Percentiles rank a stretch among this genome's conserved stretches.
Evolutionary conservation across 2,888 invertebrate genomes (phyloP).

Genomic region (Pemphredon lugubris): DNA sequence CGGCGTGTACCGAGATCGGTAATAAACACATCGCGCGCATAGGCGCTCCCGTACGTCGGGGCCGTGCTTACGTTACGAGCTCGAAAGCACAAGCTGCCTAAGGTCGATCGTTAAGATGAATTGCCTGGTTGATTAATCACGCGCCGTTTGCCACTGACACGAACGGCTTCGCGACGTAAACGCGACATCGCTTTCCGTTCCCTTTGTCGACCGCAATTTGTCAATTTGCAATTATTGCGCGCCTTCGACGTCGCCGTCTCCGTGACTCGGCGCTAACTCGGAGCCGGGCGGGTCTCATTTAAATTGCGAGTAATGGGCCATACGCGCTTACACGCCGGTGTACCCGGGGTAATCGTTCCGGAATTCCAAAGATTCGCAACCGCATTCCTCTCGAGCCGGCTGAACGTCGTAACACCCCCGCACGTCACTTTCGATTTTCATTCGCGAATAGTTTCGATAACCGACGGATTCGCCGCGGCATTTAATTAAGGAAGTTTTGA

Average conservation of each 20-base stretch:
- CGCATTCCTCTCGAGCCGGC: neutral
- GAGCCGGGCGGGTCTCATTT: too few relatives aligned
- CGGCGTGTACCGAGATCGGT: constrained; percentile 23
- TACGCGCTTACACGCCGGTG: neutral
- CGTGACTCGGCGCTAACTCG: too few relatives aligned
- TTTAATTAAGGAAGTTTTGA: constrained; percentile 1
- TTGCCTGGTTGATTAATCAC: constrained; percentile 71
- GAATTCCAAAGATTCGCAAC: neutral
- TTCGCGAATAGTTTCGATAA: neutral
- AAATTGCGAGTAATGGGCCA: neutral
- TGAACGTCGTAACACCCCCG: neutral
- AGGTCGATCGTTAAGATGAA: constrained; percentile 72
- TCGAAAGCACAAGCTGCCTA: constrained; percentile 61
- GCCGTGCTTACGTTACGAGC: constrained; percentile 41
- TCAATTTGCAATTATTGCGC: constrained; percentile 48
- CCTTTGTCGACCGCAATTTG: constrained; percentile 43
- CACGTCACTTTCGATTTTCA: too few relatives aligned
- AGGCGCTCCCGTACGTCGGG: constrained; percentile 18
- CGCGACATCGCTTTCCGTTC: constrained; percentile 32
- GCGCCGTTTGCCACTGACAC: constrained; percentile 67
- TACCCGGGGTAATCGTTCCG: too few relatives aligned
- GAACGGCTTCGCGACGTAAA: constrained; percentile 30
- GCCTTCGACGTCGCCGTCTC: too few relatives aligned
- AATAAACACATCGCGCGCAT: constrained; percentile 44
- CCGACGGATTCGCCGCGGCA: neutral